These are phyloP conservation scores for Leuciscus waleckii DNA, from an alignment of 2,797 vertebrate genomes.

Conservation along the genomic window DNA sequence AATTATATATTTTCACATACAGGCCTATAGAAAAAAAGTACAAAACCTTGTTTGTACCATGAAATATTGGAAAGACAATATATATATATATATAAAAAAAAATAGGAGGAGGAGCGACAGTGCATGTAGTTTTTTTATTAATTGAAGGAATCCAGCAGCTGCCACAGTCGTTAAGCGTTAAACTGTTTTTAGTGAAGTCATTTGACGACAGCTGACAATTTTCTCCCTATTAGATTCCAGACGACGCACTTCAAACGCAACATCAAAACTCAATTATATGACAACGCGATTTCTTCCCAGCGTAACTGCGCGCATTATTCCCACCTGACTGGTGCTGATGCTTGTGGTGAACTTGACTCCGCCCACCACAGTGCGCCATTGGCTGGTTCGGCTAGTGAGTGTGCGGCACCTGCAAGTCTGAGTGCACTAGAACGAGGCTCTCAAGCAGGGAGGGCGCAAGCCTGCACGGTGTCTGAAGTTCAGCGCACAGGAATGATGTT, in stretches of 20 bases:
- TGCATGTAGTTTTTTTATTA: background rate
- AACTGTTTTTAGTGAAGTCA: background rate
- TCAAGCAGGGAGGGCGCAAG: conserved; percentile 23
- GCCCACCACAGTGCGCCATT: conserved; percentile 47
- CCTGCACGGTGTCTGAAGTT: conserved; percentile 30
- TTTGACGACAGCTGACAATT: background rate
- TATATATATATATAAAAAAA: no score
- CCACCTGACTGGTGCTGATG: conserved; percentile 43
- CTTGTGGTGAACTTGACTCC: conserved; percentile 31
- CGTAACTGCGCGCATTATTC: background rate
- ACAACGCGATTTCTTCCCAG: background rate
- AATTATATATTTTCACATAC: background rate
- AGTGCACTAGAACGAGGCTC: conserved; percentile 36
- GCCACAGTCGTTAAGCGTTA: background rate
- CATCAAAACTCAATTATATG: background rate
- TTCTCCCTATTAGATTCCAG: background rate
- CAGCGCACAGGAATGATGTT: conserved; percentile 20
- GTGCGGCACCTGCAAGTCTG: conserved; percentile 53
- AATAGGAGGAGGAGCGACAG: background rate
- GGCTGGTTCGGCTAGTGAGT: conserved; percentile 33
- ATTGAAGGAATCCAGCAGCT: background rate
- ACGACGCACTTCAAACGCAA: background rate
- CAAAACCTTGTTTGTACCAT: background rate
- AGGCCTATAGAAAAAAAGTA: background rate
- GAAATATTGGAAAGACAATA: background rate